Conservation (phyloP, 2,888 invertebrate genomes). For the Netelia melanura region DNA sequence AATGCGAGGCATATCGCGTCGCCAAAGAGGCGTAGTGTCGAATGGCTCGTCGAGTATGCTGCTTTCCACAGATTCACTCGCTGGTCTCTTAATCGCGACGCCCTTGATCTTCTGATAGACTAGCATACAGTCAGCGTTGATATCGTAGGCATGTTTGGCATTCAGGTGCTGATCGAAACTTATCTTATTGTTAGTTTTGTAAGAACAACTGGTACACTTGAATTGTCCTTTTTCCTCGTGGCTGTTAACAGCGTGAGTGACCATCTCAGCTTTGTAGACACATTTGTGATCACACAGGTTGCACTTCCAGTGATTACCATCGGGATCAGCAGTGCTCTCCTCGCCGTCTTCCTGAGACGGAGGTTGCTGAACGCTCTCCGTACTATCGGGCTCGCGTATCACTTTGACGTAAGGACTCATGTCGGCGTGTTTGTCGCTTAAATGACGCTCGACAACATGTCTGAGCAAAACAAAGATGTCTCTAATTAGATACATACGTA, state of each 20-base stretch:
- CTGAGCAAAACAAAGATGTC: constrained; percentile 77
- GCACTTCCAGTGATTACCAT: constrained; percentile 90
- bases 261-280: constrained; percentile 87
- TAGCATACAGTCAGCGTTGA: constrained; percentile 76
- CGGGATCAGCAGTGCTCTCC: constrained; percentile 79
- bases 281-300: constrained; percentile 89
- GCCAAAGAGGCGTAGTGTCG: constrained; percentile 88
- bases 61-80: constrained; percentile 76
- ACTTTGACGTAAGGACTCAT: constrained; percentile 85
- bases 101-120: constrained; percentile 86
- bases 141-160: constrained; percentile 86
- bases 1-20: constrained; percentile 86
- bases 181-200: constrained; percentile 86
- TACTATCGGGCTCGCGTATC: constrained; percentile 84
- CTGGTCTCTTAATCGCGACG: constrained; percentile 76
- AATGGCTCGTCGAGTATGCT: constrained; percentile 81
- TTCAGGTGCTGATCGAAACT: constrained; percentile 88
- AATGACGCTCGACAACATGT: constrained; percentile 89
- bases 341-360: constrained; percentile 77
- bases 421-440: constrained; percentile 87
- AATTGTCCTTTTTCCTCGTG: constrained; percentile 90
- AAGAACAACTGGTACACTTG: constrained; percentile 90
- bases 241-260: constrained; percentile 86
- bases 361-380: constrained; percentile 74
- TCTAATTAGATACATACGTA: neutral